Percentiles rank a stretch among this genome's conserved stretches.
phyloP scores from a whole-genome alignment of 2,797 vertebrate genomes.

The Coregonus sp. region DNA sequence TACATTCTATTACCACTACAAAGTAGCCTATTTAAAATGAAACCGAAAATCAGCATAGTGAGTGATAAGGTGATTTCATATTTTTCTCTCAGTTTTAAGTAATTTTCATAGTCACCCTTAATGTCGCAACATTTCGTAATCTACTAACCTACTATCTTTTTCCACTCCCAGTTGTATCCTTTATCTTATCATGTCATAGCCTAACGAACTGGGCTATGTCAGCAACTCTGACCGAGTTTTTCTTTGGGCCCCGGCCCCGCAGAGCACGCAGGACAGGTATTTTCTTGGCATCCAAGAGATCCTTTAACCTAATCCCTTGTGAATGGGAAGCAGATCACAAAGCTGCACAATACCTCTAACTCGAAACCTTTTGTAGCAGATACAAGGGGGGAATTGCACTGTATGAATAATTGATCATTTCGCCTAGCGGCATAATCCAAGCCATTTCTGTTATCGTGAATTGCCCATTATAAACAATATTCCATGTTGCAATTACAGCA shows the following conservation, averaged over 20 bases:
- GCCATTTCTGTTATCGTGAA: conserved; percentile 32
- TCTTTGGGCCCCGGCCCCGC: neutral
- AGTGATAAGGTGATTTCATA: neutral
- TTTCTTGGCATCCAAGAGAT: neutral
- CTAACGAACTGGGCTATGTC: neutral
- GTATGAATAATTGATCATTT: conserved; percentile 67
- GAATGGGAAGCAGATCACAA: neutral
- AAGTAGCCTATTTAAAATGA: neutral
- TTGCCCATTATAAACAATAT: neutral
- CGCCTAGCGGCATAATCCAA: conserved; percentile 47
- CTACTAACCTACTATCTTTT: neutral
- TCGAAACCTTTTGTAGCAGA: conserved; percentile 40
- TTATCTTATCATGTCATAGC: neutral
- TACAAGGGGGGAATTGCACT: conserved; percentile 27
- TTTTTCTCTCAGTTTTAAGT: neutral
- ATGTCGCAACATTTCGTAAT: neutral
- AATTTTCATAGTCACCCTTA: neutral
- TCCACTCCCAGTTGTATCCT: neutral
- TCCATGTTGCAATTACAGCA: too few species aligned
- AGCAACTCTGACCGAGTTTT: neutral
- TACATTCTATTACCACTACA: neutral
- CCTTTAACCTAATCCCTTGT: neutral
- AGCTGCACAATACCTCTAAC: conserved; percentile 7
- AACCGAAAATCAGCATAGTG: neutral
- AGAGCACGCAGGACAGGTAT: neutral